Evolutionary conservation across 2,113 vertebrate species (phyloP).

Genomic region (Engystomops pustulosus): DNA sequence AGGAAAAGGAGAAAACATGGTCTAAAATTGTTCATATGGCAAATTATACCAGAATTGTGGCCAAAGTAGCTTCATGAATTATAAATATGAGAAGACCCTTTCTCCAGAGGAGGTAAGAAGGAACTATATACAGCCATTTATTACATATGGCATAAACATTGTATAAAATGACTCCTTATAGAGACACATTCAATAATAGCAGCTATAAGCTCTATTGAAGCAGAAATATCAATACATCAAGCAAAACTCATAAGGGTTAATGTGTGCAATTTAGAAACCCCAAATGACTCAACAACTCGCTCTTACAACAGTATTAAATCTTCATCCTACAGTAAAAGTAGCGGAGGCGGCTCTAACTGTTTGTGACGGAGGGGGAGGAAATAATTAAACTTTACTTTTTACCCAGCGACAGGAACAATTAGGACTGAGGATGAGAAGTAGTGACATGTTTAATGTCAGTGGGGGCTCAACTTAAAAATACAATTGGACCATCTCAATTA

Average conservation of each 20-base stretch:
- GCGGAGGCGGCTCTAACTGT: slow-evolving; percentile 16
- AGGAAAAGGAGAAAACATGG: too few relatives aligned
- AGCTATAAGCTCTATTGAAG: neutral
- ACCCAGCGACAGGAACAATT: neutral
- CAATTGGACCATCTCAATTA: neutral
- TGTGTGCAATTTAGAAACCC: neutral
- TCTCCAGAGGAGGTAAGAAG: too few relatives aligned
- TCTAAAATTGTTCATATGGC: too few relatives aligned
- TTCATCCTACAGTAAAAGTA: neutral
- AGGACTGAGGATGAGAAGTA: neutral
- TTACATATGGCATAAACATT: too few relatives aligned
- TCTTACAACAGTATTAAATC: neutral
- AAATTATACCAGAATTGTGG: too few relatives aligned
- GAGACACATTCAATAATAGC: too few relatives aligned
- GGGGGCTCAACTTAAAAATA: neutral
- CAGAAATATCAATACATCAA: neutral
- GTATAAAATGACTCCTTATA: too few relatives aligned
- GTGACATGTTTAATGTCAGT: neutral
- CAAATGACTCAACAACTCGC: slow-evolving; percentile 4
- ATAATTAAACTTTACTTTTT: slow-evolving; percentile 3
- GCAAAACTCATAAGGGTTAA: neutral
- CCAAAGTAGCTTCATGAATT: too few relatives aligned
- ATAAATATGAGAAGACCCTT: too few relatives aligned
- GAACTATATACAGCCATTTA: too few relatives aligned
- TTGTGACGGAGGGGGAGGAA: neutral